These are phyloP conservation scores for Cheumatopsyche charites DNA, from an alignment of 1,140 invertebrate genomes.

Conservation along the genomic window DNA sequence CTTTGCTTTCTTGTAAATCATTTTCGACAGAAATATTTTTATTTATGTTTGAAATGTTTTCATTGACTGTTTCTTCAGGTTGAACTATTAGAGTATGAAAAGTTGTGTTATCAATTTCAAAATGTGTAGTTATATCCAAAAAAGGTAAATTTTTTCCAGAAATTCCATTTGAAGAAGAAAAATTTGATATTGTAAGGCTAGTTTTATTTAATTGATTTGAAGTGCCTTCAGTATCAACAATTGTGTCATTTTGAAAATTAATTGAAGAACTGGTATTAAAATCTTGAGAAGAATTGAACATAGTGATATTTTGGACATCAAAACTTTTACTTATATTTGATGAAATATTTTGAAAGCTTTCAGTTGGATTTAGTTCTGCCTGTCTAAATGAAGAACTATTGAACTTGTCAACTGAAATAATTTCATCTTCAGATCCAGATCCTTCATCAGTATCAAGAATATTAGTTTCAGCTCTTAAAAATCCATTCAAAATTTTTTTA, in stretches of 20 bases:
- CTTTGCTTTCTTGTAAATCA: no score
- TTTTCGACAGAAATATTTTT: no score
- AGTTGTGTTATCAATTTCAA: neutral
- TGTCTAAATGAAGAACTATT: no score
- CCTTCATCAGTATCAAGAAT: no score
- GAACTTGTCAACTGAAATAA: neutral
- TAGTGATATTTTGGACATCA: neutral
- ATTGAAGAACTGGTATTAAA: slow-evolving; percentile 3
- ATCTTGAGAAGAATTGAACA: neutral
- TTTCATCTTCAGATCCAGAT: neutral
- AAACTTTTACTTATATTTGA: neutral
- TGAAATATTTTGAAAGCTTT: neutral
- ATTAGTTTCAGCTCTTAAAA: neutral
- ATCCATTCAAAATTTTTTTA: neutral
- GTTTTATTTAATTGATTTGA: neutral
- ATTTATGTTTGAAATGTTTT: neutral
- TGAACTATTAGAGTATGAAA: neutral
- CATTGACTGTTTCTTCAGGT: neutral
- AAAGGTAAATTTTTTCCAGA: neutral
- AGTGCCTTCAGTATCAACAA: neutral
- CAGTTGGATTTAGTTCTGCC: neutral
- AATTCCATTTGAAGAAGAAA: neutral
- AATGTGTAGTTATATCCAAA: neutral
- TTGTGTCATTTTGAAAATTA: neutral
- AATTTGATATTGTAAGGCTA: neutral